Evolutionary conservation across 2,888 invertebrate species (phyloP).

Genomic region (Dorcus hopei): DNA sequence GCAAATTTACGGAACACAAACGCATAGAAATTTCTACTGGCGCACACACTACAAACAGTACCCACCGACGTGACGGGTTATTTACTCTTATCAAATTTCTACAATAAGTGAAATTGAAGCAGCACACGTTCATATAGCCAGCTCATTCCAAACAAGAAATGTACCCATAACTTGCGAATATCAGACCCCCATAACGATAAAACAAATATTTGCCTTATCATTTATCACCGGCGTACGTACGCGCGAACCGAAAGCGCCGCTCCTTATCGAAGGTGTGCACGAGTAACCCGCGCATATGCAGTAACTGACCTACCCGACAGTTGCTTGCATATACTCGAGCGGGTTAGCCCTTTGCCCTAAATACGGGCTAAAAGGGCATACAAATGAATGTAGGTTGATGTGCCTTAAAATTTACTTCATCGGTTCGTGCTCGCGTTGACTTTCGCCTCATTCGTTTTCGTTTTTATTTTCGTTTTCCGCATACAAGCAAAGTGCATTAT

Average conservation of each 20-base stretch:
- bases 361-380: constrained; percentile 42
- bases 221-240: neutral
- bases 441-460: constrained; percentile 7
- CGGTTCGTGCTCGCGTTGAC: neutral
- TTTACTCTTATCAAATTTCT: constrained; percentile 13
- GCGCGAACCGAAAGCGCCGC: constrained; percentile 6
- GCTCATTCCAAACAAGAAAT: constrained; percentile 5
- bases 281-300: constrained; percentile 46
- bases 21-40: neutral
- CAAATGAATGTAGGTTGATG: constrained; percentile 36
- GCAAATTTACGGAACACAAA: neutral
- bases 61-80: constrained; percentile 7
- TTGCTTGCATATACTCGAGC: constrained; percentile 45
- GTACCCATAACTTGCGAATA: constrained; percentile 15
- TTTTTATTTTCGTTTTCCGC: constrained; percentile 13
- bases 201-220: constrained; percentile 20
- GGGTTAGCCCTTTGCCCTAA: constrained; percentile 44
- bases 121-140: neutral
- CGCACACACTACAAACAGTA: neutral
- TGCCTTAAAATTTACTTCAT: constrained; percentile 21
- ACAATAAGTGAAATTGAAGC: constrained; percentile 14
- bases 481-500: neutral
- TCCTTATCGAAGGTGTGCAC: constrained; percentile 19
- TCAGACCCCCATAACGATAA: constrained; percentile 20
- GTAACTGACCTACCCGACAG: constrained; percentile 50